Percentiles rank a stretch among this genome's conserved stretches.
These are phyloP conservation scores for Mizuhopecten yessoensis DNA, from an alignment of 1,140 invertebrate genomes.

Conservation along the genomic window DNA sequence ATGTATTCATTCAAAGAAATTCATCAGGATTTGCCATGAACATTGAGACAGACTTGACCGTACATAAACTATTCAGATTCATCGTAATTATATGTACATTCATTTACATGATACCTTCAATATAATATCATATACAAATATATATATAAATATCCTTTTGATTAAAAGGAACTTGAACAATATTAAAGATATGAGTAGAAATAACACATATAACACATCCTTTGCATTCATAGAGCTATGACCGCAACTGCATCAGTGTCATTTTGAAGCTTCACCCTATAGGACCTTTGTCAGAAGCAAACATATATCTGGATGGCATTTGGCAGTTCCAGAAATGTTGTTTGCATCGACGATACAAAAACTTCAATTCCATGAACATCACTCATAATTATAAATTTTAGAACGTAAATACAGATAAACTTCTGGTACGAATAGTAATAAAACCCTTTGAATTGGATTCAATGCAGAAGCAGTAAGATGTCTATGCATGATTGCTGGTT, in stretches of 20 bases:
- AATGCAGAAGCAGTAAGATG: not conserved
- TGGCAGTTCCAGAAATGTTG: not conserved
- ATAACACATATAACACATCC: too few species aligned
- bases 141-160: slow-evolving; percentile 13
- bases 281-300: not conserved
- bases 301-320: not conserved
- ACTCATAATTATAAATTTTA: too few species aligned
- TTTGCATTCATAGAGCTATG: too few species aligned
- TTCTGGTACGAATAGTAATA: too few species aligned
- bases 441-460: too few species aligned
- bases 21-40: not conserved
- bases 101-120: not conserved
- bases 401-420: too few species aligned
- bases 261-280: not conserved
- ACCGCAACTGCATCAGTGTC: too few species aligned
- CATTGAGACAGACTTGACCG: not conserved
- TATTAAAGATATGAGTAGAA: too few species aligned
- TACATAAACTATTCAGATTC: not conserved
- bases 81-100: not conserved
- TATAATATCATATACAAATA: not conserved
- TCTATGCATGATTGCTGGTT: not conserved
- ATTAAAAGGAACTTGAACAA: not conserved
- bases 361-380: not conserved
- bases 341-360: not conserved
- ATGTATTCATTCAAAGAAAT: not conserved